Evolutionary conservation across 1,140 invertebrate genomes (phyloP).

Genomic region (Calephelis virginiensis): DNA sequence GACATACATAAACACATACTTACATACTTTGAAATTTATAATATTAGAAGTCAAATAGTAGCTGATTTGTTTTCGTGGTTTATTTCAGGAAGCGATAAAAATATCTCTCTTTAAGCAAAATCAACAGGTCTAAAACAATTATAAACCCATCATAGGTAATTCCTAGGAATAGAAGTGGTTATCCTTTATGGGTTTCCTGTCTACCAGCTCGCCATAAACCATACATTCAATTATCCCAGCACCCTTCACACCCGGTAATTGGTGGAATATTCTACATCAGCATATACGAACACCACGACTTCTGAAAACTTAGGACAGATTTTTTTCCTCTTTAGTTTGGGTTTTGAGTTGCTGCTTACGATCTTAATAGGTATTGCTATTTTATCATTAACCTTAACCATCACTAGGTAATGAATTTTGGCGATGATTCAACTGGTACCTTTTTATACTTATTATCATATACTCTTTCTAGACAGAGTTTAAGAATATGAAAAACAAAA

Average conservation of each 20-base stretch:
- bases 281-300: slow-evolving; percentile 30
- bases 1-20: no score
- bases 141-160: slow-evolving; percentile 13
- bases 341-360: no score
- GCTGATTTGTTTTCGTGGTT: neutral
- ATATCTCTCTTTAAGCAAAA: neutral
- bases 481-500: no score
- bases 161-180: slow-evolving; percentile 23
- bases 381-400: no score
- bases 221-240: slow-evolving; percentile 68
- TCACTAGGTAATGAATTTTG: no score
- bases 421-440: no score
- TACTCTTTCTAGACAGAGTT: no score
- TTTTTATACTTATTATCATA: no score
- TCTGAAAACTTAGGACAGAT: slow-evolving; percentile 15
- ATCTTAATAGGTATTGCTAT: no score
- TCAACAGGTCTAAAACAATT: slow-evolving; percentile 10
- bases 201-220: slow-evolving; percentile 47
- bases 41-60: no score
- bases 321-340: neutral
- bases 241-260: slow-evolving; percentile 68
- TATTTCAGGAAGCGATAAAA: no score
- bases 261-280: slow-evolving; percentile 60
- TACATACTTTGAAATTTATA: no score
- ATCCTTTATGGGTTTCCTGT: slow-evolving; percentile 23